phyloP scores from a whole-genome alignment of 2,113 vertebrate genomes.

The Paralichthys olivaceus region DNA sequence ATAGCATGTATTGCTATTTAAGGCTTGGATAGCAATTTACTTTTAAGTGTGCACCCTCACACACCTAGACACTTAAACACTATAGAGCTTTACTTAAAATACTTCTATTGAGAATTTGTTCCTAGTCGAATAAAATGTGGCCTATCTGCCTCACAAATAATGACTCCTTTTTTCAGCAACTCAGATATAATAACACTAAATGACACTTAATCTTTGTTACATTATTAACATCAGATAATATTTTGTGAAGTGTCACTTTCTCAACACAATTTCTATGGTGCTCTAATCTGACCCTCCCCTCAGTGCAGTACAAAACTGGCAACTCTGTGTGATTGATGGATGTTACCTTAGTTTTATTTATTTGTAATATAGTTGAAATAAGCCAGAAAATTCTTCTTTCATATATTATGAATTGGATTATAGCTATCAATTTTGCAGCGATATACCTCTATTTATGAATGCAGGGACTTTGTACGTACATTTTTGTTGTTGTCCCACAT shows the following conservation, averaged over 20 bases:
- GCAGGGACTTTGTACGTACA: background rate
- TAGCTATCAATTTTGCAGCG: background rate
- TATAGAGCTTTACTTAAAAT: background rate
- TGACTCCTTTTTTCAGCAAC: background rate
- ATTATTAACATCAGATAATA: background rate
- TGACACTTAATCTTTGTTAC: background rate
- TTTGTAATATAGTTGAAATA: background rate
- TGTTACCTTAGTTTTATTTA: background rate
- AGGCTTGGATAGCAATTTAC: background rate
- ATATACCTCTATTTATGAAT: background rate
- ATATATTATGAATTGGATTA: background rate
- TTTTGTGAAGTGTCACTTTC: background rate
- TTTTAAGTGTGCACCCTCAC: background rate
- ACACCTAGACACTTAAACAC: background rate
- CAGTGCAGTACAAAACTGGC: background rate
- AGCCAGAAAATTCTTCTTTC: background rate
- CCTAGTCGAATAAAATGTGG: background rate
- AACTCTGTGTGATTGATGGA: background rate
- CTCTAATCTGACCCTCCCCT: background rate
- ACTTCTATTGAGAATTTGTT: background rate
- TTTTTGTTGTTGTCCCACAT: background rate
- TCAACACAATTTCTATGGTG: background rate
- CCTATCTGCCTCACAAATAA: constrained; percentile 1
- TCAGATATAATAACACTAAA: background rate
- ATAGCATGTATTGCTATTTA: background rate